These are phyloP conservation scores for Heterotilapia buettikoferi DNA, from an alignment of 2,113 vertebrate species.

Conservation along the genomic window DNA sequence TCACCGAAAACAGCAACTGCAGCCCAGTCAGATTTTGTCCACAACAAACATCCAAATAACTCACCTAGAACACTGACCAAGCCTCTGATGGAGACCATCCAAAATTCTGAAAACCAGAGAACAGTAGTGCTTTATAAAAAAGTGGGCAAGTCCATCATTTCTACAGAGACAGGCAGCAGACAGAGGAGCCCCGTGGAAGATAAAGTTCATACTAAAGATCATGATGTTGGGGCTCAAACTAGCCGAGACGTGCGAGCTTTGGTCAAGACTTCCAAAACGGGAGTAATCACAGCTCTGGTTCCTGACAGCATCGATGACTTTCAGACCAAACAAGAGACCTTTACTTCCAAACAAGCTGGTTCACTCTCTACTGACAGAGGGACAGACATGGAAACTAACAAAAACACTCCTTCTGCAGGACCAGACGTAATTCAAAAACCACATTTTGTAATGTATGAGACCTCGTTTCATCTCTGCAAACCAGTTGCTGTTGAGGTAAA, in stretches of 20 bases:
- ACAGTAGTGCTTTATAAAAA: not conserved
- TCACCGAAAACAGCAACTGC: not conserved
- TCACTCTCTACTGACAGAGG: not conserved
- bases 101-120: not conserved
- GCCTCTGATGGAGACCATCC: not conserved
- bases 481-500: not conserved
- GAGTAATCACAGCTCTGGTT: rapidly evolving
- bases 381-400: not conserved
- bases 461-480: not conserved
- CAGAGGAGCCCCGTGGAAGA: not conserved
- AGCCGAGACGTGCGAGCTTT: rapidly evolving
- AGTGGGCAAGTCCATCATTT: not conserved
- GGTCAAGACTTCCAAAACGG: not conserved
- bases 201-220: not conserved
- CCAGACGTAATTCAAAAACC: not conserved
- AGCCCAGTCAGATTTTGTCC: not conserved
- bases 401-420: not conserved
- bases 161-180: not conserved
- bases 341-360: not conserved
- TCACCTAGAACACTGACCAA: not conserved
- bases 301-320: not conserved
- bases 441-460: not conserved
- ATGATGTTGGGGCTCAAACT: not conserved
- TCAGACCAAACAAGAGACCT: not conserved
- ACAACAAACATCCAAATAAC: not conserved